Base-by-base conservation (phyloP, 2,113 vertebrate genomes). In the Alethe castanea region DNA sequence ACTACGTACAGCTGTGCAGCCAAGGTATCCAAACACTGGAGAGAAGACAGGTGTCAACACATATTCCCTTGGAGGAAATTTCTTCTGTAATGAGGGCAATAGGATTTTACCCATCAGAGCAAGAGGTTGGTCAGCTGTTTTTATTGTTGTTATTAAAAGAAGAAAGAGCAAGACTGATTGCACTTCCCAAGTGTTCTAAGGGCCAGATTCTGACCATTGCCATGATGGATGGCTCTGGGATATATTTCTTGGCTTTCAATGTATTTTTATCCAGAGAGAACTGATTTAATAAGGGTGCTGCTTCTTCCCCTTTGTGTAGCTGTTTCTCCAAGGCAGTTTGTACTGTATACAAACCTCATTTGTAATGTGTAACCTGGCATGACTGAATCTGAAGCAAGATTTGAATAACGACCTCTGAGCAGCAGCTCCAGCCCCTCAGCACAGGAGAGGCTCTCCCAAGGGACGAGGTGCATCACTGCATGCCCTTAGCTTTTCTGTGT, bases 51-150 rank as follows among this genome's bases (percentile, higher is more conserved):
- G 97, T 98, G 90, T 98, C 98, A 7, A 97, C 97, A 5, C 96
- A 94, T 84, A 99, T 99, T 67, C 97, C 98, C 85, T 91, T 99
- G 94, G 97, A 98, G 33, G 98, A 99, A 95, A 95, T 99, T 48
- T 98, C 99, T 38, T 98, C 97, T 81, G 78, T 99, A 79, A 98
- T 99, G 98, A 98, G 99, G 93, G 99, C 99, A 5, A 95, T 99
- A 72, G 99, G 98, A 62, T 99, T 98, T 87, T 99, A 99, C 95
- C 99, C 99, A 3, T 98, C 99, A 3, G 99, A 99, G 82, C 97
- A 99, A 93, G 96, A 99, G 99, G 99, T 99, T 22, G 25, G 97
- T 90, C 38, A 11, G 24, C 56, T 86, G 52, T 44, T 95, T 90
- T 86, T 88, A 24, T 28, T 52, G 35, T 44, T 56, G 28, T 70